Evolutionary conservation across 2,888 invertebrate genomes (phyloP).

Genomic region (Tinea trinotella): DNA sequence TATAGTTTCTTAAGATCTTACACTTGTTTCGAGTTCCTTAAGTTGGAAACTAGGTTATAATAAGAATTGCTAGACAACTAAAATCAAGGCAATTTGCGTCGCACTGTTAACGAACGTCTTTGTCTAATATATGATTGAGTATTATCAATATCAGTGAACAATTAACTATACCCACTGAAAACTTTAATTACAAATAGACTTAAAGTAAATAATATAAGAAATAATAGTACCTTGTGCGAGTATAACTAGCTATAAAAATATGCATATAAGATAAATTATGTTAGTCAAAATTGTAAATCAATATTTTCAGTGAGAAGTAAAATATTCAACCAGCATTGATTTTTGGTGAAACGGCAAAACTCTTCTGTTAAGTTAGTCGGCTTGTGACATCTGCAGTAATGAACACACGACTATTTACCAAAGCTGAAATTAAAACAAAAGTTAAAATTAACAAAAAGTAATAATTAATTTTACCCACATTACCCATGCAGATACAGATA

Average conservation of each 20-base stretch:
- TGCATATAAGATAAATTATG: too few species aligned
- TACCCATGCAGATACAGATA: not conserved
- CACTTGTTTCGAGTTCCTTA: too few species aligned
- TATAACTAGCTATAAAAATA: too few species aligned
- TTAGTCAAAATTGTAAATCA: not conserved
- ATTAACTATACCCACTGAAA: slow-evolving; percentile 3
- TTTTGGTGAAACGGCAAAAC: not conserved
- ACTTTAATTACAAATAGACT: not conserved
- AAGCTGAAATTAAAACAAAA: not conserved
- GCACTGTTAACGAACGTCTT: too few species aligned
- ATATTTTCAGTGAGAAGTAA: not conserved
- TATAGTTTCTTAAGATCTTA: too few species aligned
- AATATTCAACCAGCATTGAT: not conserved
- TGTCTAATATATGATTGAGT: not conserved
- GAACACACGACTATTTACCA: not conserved
- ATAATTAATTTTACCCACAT: too few species aligned
- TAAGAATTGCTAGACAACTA: too few species aligned
- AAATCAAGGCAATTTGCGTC: too few species aligned
- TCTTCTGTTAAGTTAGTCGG: not conserved
- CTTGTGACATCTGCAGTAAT: not conserved
- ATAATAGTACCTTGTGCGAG: too few species aligned
- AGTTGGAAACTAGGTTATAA: too few species aligned
- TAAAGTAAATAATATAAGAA: too few species aligned
- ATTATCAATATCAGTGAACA: not conserved
- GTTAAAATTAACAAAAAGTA: not conserved